Evolutionary conservation across 2,888 invertebrate genomes (phyloP).

Genomic region (Nysson spinosus): DNA sequence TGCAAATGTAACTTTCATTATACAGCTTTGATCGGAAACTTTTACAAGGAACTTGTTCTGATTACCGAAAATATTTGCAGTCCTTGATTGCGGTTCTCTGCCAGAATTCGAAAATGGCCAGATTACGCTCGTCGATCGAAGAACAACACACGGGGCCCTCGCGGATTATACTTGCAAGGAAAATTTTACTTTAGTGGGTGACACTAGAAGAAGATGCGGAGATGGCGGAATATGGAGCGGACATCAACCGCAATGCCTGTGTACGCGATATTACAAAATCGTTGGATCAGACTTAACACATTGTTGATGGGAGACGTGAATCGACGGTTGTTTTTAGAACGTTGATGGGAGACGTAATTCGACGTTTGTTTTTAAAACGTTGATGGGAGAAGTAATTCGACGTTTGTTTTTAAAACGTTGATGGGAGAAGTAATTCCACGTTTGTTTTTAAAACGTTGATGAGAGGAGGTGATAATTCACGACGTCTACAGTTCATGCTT

Average conservation of each 20-base stretch:
- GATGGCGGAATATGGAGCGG: slow-evolving; percentile 88
- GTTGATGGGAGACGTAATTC: too few relatives aligned
- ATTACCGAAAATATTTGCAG: slow-evolving; percentile 77
- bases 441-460: too few relatives aligned
- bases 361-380: too few relatives aligned
- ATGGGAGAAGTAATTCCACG: too few relatives aligned
- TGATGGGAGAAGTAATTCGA: too few relatives aligned
- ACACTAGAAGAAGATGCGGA: slow-evolving; percentile 84
- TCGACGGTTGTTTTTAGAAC: too few relatives aligned
- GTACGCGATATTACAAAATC: slow-evolving; percentile 73
- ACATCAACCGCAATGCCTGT: slow-evolving; percentile 88
- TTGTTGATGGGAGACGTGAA: too few relatives aligned
- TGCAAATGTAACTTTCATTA: slow-evolving; percentile 87
- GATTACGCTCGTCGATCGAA: slow-evolving; percentile 82
- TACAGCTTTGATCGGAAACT: too few relatives aligned
- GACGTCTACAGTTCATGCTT: too few relatives aligned
- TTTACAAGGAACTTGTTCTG: not conserved
- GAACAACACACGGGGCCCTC: slow-evolving; percentile 88
- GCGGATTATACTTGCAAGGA: slow-evolving; percentile 88
- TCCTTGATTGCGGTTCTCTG: slow-evolving; percentile 88
- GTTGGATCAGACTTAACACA: too few relatives aligned
- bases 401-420: too few relatives aligned
- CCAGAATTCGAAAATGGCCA: slow-evolving; percentile 86
- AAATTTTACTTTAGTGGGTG: slow-evolving; percentile 91
- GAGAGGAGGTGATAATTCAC: too few relatives aligned